These are phyloP conservation scores for Pristionchus japonicus DNA, from an alignment of 2,888 invertebrate genomes.

Conservation along the genomic window DNA sequence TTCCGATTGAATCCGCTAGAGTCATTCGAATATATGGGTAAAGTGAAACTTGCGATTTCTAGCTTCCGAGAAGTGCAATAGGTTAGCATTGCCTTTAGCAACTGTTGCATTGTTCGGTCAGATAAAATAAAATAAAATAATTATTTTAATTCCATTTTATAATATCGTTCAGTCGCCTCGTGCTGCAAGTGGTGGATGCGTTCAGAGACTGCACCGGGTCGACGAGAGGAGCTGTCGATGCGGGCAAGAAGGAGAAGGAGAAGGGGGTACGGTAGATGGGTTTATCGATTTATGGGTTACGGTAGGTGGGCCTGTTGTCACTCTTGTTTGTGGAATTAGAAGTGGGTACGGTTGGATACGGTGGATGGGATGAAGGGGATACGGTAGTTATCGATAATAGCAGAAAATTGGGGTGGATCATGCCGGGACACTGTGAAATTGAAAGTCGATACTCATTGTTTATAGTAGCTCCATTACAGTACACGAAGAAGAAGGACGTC, in stretches of 20 bases:
- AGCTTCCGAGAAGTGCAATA: too few relatives aligned
- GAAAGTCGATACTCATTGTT: background rate
- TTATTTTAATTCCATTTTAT: too few relatives aligned
- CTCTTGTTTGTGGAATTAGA: too few relatives aligned
- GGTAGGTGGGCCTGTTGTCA: too few relatives aligned
- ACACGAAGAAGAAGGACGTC: slow-evolving; percentile 54
- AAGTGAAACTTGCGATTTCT: too few relatives aligned
- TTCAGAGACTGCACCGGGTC: slow-evolving; percentile 11
- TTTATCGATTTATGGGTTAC: background rate
- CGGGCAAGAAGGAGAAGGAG: slow-evolving; percentile 6
- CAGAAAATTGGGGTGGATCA: background rate
- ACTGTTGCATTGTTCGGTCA: too few relatives aligned
- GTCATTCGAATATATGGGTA: too few relatives aligned
- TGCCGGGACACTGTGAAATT: background rate
- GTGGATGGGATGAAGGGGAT: background rate
- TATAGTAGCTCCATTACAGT: background rate
- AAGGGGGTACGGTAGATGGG: slow-evolving; percentile 27
- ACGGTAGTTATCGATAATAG: too few relatives aligned
- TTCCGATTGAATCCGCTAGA: too few relatives aligned
- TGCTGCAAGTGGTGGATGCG: slow-evolving; percentile 38
- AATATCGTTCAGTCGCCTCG: slow-evolving; percentile 4
- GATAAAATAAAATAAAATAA: too few relatives aligned
- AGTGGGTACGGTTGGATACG: too few relatives aligned
- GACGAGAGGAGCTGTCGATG: slow-evolving; percentile 15
- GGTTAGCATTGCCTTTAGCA: too few relatives aligned